Evolutionary conservation across 2,797 vertebrate genomes (phyloP).

Genomic region (Characodon lateralis): DNA sequence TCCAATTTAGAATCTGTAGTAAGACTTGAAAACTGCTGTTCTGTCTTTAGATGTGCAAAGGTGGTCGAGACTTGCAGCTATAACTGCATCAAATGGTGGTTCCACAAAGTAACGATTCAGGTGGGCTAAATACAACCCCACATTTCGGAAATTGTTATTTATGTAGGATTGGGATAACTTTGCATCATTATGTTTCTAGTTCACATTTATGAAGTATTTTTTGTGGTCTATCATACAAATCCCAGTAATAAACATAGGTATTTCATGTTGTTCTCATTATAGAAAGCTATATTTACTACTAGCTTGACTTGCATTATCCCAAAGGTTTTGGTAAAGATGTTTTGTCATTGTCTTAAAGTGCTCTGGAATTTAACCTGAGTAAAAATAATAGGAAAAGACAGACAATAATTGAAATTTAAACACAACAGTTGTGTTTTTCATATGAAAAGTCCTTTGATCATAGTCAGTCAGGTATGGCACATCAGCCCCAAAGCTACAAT

Average conservation of each 20-base stretch:
- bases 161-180: neutral
- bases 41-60: neutral
- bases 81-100: no score
- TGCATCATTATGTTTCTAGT: neutral
- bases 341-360: neutral
- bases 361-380: neutral
- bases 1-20: neutral
- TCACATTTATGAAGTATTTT: neutral
- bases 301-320: neutral
- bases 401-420: neutral
- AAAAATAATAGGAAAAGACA: neutral
- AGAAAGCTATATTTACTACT: neutral
- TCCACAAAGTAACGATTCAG: no score
- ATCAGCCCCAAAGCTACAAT: neutral
- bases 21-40: neutral
- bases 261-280: neutral
- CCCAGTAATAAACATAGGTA: neutral
- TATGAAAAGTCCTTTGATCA: neutral
- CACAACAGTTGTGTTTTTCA: neutral
- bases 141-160: neutral
- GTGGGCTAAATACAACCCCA: no score
- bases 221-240: neutral
- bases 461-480: neutral
- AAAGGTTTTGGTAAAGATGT: neutral
- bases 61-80: no score